phyloP scores from a whole-genome alignment of 2,888 invertebrate genomes.

The Anthophora plumipes region DNA sequence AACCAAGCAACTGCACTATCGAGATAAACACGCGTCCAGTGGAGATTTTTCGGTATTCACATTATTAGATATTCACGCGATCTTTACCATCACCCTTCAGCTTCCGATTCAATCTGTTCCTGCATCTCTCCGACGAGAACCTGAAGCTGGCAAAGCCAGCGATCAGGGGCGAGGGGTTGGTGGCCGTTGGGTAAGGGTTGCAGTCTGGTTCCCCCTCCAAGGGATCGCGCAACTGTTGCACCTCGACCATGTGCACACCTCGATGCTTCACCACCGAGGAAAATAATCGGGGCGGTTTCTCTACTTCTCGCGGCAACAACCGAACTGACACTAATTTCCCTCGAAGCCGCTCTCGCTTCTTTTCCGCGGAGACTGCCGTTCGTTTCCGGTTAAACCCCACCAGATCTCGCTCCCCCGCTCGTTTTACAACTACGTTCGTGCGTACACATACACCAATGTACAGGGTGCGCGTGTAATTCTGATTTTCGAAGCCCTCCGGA shows the following conservation, averaged over 20 bases:
- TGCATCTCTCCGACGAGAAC: slow-evolving; percentile 75
- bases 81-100: slow-evolving; percentile 72
- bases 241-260: slow-evolving; percentile 73
- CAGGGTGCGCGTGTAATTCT: slow-evolving; percentile 19
- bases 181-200: slow-evolving; percentile 65
- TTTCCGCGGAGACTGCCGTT: slow-evolving; percentile 53
- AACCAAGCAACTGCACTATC: too few species aligned
- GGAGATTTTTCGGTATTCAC: slow-evolving; percentile 12
- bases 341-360: slow-evolving; percentile 52
- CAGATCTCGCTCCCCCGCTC: slow-evolving; percentile 43
- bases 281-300: slow-evolving; percentile 36
- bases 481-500: slow-evolving; percentile 38
- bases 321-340: slow-evolving; percentile 64
- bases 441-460: slow-evolving; percentile 15
- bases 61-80: slow-evolving; percentile 23
- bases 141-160: slow-evolving; percentile 65
- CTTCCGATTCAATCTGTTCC: slow-evolving; percentile 76
- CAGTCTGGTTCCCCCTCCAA: slow-evolving; percentile 70
- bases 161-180: slow-evolving; percentile 59
- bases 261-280: slow-evolving; percentile 1
- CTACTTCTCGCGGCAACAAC: slow-evolving; percentile 54
- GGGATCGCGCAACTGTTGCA: slow-evolving; percentile 71
- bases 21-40: neutral
- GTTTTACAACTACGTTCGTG: slow-evolving; percentile 34
- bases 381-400: slow-evolving; percentile 64